These are phyloP conservation scores for Tryphoninae sp. DNA, from an alignment of 2,888 invertebrate species.

Conservation along the genomic window DNA sequence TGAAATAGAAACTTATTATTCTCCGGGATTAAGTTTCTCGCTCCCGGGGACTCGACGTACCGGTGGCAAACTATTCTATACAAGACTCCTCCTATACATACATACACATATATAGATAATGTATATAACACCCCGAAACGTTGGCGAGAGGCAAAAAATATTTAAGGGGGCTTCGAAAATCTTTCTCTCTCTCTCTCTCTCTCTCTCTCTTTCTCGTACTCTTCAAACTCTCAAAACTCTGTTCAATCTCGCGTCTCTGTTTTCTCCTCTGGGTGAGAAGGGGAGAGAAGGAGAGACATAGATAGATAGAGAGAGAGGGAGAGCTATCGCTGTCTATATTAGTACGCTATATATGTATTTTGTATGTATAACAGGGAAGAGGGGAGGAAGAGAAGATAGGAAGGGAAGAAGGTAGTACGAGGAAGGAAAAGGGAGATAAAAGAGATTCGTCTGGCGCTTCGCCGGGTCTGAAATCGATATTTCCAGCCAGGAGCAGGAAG, in stretches of 20 bases:
- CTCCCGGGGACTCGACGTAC: constrained; percentile 18
- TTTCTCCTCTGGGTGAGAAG: neutral
- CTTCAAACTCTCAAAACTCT: constrained; percentile 29
- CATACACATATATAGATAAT: constrained; percentile 6
- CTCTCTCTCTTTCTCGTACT: constrained; percentile 6
- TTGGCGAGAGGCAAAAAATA: constrained; percentile 64
- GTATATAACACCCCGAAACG: constrained; percentile 1
- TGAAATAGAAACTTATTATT: constrained; percentile 64
- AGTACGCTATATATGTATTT: constrained; percentile 2
- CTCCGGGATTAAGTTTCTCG: constrained; percentile 54
- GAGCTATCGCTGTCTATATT: neutral
- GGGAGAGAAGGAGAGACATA: neutral
- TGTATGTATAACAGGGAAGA: constrained; percentile 16
- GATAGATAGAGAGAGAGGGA: too few species aligned
- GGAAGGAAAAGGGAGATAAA: constrained; percentile 33
- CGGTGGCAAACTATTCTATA: constrained; percentile 2
- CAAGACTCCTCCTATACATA: neutral
- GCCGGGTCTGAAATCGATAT: constrained; percentile 60
- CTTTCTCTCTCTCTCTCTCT: neutral
- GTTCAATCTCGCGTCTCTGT: constrained; percentile 30
- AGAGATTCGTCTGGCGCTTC: constrained; percentile 57
- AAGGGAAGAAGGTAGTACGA: constrained; percentile 39
- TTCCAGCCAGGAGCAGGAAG: constrained; percentile 38
- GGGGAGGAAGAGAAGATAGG: neutral
- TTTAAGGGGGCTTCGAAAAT: constrained; percentile 52